These are phyloP conservation scores for Phataginus tricuspis DNA, from an alignment of 2,797 vertebrate species.

Conservation along the genomic window DNA sequence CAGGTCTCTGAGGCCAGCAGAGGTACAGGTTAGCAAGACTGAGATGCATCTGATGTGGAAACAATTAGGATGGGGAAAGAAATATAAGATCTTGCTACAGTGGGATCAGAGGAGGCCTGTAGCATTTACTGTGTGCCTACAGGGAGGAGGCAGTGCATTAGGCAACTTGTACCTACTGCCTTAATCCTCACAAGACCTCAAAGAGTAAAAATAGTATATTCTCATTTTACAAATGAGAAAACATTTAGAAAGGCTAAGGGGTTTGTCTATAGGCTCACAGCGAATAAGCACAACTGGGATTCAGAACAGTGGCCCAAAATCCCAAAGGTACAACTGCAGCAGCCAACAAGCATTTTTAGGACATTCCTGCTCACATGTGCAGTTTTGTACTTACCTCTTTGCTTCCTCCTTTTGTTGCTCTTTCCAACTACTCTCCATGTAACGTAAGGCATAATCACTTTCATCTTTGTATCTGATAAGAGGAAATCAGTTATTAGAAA, in stretches of 20 bases:
- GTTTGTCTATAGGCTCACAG: neutral
- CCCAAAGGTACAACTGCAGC: neutral
- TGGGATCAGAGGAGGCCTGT: neutral
- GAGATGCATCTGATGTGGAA: neutral
- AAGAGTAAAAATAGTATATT: neutral
- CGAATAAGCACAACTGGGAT: neutral
- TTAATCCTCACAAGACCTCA: neutral
- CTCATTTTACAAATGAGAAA: constrained; percentile 9
- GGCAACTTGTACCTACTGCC: neutral
- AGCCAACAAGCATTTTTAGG: neutral
- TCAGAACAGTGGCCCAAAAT: neutral
- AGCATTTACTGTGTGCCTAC: neutral
- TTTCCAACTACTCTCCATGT: constrained; percentile 99
- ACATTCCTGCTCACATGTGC: neutral
- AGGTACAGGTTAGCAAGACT: neutral
- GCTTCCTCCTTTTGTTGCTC: constrained; percentile 98
- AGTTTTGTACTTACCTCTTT: constrained; percentile 90
- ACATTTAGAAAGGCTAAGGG: neutral
- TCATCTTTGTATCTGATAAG: constrained; percentile 95
- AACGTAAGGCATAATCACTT: constrained; percentile 98
- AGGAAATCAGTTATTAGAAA: constrained; percentile 16
- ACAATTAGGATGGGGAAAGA: neutral
- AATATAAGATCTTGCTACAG: neutral
- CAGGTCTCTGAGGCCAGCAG: neutral
- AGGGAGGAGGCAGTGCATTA: neutral